Evolutionary conservation across 2,797 vertebrate genomes (phyloP).

Genomic region (Urophycis tenuis): DNA sequence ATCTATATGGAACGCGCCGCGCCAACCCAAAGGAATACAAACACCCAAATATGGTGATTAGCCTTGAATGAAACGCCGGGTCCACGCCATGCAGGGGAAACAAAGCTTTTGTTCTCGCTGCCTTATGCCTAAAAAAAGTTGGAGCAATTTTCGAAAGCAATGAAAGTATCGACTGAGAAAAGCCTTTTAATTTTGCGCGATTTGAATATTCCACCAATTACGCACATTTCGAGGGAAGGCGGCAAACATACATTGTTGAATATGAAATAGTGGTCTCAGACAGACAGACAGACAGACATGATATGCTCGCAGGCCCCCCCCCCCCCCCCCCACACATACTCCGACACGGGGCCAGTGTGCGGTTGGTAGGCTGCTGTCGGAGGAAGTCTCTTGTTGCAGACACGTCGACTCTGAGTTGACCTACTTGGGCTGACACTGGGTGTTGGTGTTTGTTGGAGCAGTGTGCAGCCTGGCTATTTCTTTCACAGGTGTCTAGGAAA

Average conservation of each 20-base stretch:
- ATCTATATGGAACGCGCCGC: conserved; percentile 25
- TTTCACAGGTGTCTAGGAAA: too few relatives aligned
- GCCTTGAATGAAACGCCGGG: neutral
- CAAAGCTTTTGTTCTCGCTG: neutral
- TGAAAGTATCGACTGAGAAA: too few relatives aligned
- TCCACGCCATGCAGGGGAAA: neutral
- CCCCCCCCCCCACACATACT: neutral
- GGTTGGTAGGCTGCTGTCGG: neutral
- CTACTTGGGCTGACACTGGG: neutral
- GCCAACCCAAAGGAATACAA: conserved; percentile 7
- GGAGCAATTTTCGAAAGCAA: too few relatives aligned
- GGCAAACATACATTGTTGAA: neutral
- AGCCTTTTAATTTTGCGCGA: too few relatives aligned
- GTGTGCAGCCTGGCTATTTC: too few relatives aligned
- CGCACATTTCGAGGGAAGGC: neutral
- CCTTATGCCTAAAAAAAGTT: too few relatives aligned
- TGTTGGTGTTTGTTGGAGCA: too few relatives aligned
- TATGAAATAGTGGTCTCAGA: too few relatives aligned
- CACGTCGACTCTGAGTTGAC: neutral
- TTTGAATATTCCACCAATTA: too few relatives aligned
- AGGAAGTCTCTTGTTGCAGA: neutral
- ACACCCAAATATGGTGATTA: neutral
- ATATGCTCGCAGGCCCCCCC: too few relatives aligned
- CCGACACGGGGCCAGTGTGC: neutral
- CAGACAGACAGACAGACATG: too few relatives aligned